Evolutionary conservation across 1,140 invertebrate genomes (phyloP), one percentile per base, ranked within the genome.

Genomic region (Chrysomallon squamiferum): DNA sequence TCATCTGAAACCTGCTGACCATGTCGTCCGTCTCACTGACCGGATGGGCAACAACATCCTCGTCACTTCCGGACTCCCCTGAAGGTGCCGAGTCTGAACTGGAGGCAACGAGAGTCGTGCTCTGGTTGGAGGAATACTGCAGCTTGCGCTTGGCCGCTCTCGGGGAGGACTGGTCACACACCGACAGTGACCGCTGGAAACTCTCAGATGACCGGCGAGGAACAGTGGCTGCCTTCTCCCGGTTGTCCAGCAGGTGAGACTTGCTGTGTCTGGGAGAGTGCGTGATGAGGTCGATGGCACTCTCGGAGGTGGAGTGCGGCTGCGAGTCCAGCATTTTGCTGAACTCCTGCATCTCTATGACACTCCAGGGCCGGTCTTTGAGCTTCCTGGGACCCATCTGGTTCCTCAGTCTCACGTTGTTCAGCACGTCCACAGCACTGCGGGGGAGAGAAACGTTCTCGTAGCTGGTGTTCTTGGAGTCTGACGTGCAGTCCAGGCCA

Each of bases 291-390:
- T 79, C 71, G 54, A 95, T 85, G 15, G 93, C 93, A 0, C 93
- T 93, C 85, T 96, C 93, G 0, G 93, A 95, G 73, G 93, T 93
- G 0, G 93, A 94, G 71, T 90, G 85, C 73, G 90, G 86, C 61
- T 89, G 86, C 72, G 87, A 80, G 15, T 84, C 77, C 22, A 80
- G 76, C 2, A 80, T 79, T 30, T 86, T 85, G 60, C 84, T 86
- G 66, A 92, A 84, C 78, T 92, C 91, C 27, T 92, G 91, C 13
- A 93, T 87, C 67, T 92, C 94, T 7, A 93, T 92, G 9, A 94
- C 92, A 64, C 92, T 93, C 92, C 92, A 93, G 1, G 93, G 93
- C 50, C 93, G 87, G 38, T 89, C 89, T 67, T 75, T 69, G n/a
- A 18, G 45, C 49, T 66, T 41, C 0, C 61, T 27, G 15, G 58